Evolutionary conservation across 1,140 invertebrate species (phyloP), one percentile per base, ranked within the genome.

Genomic region (Bombus balteatus): DNA sequence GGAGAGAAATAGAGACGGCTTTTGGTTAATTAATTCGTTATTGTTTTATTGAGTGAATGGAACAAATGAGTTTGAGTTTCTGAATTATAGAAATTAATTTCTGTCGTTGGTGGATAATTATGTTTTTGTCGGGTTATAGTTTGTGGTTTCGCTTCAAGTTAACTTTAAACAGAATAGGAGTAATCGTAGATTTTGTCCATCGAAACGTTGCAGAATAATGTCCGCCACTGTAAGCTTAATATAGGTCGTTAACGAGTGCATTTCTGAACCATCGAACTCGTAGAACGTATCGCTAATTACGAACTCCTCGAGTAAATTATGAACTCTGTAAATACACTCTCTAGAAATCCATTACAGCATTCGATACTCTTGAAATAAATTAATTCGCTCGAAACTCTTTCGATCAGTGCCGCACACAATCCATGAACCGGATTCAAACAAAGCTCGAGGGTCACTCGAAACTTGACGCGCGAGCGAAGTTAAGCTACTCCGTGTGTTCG

Each of bases 371-470:
- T 18, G 15, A 62, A 41, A 62, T 62, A 78, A 78, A 78, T 78
- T 62, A 78, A 78, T 65, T 59, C 53, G 47, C 74, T 59, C 34
- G 34, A 13, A 28, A 76, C 74, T 76, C 74, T 76, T 76, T 76
- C 53, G 34, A 47, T 39, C 37, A 18, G 6, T 28, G 28, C 28
- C 22, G 37, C 37, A 12, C 37, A 37, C 66, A 22, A 37, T 22
- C 53, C 22, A 22, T 13, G 22, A 9, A 62, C n/a, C 28, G 74
- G 53, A 22, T 37, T 77, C 34, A 77, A 62, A 65, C 37, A 41
- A 62, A 78, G 53, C 75, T 41, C 75, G 37, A 78, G 75, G 39
- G n/a, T 25, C 75, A 78, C 75, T 78, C 18, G 75, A 78, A 78
- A 78, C 75, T 78, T 37, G 28, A n/a, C 75, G n/a, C 39, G 75